Evolutionary conservation across 2,888 invertebrate species (phyloP), one percentile per base, ranked within the genome.

Genomic region (Catocala sponsa): DNA sequence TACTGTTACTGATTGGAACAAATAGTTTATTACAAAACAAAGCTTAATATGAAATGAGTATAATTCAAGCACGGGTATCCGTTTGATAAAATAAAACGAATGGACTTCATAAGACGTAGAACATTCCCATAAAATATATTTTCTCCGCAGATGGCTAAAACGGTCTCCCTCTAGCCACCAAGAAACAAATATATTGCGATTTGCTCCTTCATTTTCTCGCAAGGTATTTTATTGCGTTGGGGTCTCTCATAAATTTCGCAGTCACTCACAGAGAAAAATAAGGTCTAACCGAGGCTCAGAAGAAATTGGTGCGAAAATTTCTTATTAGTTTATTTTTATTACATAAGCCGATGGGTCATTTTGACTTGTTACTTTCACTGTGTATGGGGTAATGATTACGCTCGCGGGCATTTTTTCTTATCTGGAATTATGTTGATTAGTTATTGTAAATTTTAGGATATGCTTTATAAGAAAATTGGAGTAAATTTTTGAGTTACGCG

Each of bases 141-240:
- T 86, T 78, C 79, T 84, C 86, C 86, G 84, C 88, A 89, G 90
- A 89, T 87, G 89, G 85, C 85, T 85, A 82, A 87, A 91, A 91
- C 86, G 89, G 86, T 84, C 87, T 86, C 87, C 88, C 86, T 86
- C 87, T 85, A 89, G 87, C 92, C 91, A 87, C 90, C 86, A 85
- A 90, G 88, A 91, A 91, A 91, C 91, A 93, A 92, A 94, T 92
- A 92, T 91, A 92, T 93, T 90, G 91, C 92, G 91, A 93, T 93
- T 93, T 91, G 91, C 91, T 90, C 92, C 92, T 94, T 93, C 94
- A 94, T 94, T 93, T 92, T 92, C 93, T 90, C 90, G 82, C 91
- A 90, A 92, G 93, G 93, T 94, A 92, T 93, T 94, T 94, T 94
- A 94, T 94, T 94, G 91, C 93, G 90, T 89, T 88, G 89, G 92